These are phyloP conservation scores for Andrena fulva DNA, from an alignment of 2,888 invertebrate genomes.

Conservation along the genomic window DNA sequence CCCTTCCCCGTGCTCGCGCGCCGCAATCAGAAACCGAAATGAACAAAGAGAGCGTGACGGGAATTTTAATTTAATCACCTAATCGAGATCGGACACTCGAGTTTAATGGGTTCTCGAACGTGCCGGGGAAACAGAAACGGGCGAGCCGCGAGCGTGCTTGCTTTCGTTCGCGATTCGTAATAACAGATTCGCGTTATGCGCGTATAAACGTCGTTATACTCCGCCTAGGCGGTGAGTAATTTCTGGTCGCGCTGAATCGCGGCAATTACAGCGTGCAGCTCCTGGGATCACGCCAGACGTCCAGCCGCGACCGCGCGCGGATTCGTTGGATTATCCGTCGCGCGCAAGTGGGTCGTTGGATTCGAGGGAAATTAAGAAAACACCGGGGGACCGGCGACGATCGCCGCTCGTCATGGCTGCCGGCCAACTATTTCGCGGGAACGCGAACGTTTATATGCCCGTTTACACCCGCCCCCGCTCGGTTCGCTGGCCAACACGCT, in stretches of 20 bases:
- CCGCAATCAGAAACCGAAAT: no score
- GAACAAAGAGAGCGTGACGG: no score
- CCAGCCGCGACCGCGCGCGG: slow-evolving; percentile 19
- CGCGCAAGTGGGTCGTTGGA: slow-evolving; percentile 53
- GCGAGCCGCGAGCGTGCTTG: slow-evolving; percentile 11
- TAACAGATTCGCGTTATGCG: slow-evolving; percentile 23
- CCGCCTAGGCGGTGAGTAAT: slow-evolving; percentile 19
- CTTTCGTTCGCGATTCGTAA: slow-evolving; percentile 31
- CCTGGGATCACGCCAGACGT: slow-evolving; percentile 51
- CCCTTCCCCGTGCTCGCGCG: background rate
- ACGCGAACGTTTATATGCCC: slow-evolving; percentile 30
- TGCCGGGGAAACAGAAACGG: background rate
- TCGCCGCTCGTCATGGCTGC: slow-evolving; percentile 5
- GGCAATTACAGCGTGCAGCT: slow-evolving; percentile 26
- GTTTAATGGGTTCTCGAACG: background rate
- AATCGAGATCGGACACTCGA: slow-evolving; percentile 1
- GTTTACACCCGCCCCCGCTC: background rate
- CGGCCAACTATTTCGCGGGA: slow-evolving; percentile 41
- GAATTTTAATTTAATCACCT: background rate
- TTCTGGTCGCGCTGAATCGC: slow-evolving; percentile 26
- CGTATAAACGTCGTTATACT: slow-evolving; percentile 25
- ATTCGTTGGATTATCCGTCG: slow-evolving; percentile 43
- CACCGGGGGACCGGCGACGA: background rate
- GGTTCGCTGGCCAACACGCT: background rate
- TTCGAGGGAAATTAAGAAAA: slow-evolving; percentile 54